Evolutionary conservation across 2,888 invertebrate genomes (phyloP).

Genomic region (Rhagonycha fulva): DNA sequence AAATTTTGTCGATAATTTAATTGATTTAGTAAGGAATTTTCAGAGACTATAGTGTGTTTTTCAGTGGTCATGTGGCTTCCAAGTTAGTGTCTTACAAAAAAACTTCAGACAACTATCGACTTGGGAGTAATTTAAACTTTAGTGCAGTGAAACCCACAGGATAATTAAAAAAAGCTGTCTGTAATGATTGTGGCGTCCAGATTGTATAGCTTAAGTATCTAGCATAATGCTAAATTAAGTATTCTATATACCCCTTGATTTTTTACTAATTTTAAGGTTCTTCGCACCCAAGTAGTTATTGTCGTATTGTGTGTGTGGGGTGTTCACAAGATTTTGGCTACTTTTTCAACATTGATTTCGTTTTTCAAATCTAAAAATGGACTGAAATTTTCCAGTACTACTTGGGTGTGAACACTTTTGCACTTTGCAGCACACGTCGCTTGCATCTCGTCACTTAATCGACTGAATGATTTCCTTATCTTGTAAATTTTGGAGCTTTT

Average conservation of each 20-base stretch:
- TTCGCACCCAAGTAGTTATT: not conserved
- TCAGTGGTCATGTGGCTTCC: conserved; percentile 27
- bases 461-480: not conserved
- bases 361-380: not conserved
- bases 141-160: conserved; percentile 21
- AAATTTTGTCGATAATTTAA: conserved; percentile 35
- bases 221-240: conserved; percentile 35
- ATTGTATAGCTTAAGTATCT: conserved; percentile 42
- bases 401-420: not conserved
- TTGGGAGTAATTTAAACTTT: conserved; percentile 23
- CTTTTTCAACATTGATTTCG: not conserved
- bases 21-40: conserved; percentile 31
- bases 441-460: not conserved
- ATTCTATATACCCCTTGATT: conserved; percentile 32
- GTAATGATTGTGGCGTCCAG: conserved; percentile 42
- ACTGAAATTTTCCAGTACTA: not conserved
- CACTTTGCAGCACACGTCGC: not conserved
- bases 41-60: conserved; percentile 31
- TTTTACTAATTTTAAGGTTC: conserved; percentile 5
- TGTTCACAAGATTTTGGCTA: not conserved
- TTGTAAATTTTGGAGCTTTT: not conserved
- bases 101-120: conserved; percentile 21
- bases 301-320: not conserved
- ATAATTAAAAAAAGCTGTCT: conserved; percentile 33
- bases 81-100: conserved; percentile 27